Percentiles rank a stretch among this genome's conserved stretches.
These are phyloP conservation scores for Megaleporinus macrocephalus DNA, from an alignment of 2,113 vertebrate genomes.

Conservation along the genomic window DNA sequence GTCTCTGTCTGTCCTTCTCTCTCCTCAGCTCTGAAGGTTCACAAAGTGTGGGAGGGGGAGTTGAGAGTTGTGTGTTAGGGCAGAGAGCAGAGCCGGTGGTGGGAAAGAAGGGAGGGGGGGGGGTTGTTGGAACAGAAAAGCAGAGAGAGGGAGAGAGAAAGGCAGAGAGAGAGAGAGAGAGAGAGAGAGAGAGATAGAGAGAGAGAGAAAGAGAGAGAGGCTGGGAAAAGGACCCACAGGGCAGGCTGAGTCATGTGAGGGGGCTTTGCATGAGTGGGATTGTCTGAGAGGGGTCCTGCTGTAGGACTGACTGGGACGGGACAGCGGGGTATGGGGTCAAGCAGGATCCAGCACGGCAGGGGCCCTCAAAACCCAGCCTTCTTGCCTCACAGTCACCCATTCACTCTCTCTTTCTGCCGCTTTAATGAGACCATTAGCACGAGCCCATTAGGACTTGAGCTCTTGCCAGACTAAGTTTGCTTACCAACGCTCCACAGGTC, in stretches of 20 bases:
- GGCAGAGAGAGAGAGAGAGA: not conserved
- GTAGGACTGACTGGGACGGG: not conserved
- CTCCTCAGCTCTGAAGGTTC: slow-evolving; percentile 32
- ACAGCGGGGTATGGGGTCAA: not conserved
- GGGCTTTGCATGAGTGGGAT: slow-evolving; percentile 36
- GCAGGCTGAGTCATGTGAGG: slow-evolving; percentile 49
- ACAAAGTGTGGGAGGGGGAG: slow-evolving; percentile 39
- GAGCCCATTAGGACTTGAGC: slow-evolving; percentile 47
- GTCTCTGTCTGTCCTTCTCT: slow-evolving; percentile 4
- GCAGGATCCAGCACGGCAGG: slow-evolving; percentile 50
- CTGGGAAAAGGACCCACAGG: not conserved
- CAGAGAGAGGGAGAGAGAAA: not conserved
- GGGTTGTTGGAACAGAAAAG: not conserved
- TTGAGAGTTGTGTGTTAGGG: not conserved
- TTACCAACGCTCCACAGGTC: not conserved
- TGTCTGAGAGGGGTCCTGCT: slow-evolving; percentile 10
- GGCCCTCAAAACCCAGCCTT: slow-evolving; percentile 56
- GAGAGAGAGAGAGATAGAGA: not conserved
- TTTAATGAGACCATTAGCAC: slow-evolving; percentile 67
- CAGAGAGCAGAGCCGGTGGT: not conserved
- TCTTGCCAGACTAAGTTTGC: slow-evolving; percentile 11
- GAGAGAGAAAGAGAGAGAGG: not conserved
- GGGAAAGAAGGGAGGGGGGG: not conserved
- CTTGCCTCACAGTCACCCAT: slow-evolving; percentile 12
- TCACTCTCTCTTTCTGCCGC: not conserved